Conservation (phyloP, 2,888 invertebrate genomes). For the Philereme transversata region DNA sequence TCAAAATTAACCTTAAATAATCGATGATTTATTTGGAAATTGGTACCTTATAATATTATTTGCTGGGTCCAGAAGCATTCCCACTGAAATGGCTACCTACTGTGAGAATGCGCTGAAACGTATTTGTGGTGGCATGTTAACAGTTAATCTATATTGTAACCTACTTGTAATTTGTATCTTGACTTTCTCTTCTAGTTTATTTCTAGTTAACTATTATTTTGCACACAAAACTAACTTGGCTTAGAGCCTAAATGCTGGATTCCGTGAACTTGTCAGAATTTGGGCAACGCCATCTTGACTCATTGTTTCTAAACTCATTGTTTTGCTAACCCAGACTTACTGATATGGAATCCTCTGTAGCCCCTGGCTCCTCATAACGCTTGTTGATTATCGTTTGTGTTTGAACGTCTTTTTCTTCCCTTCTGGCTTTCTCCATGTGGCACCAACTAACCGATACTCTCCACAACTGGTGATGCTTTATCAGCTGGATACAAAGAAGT, state of each 20-base stretch:
- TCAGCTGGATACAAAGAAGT: conserved; percentile 81
- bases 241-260: conserved; percentile 30
- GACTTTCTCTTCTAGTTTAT: conserved; percentile 39
- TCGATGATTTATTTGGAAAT: conserved; percentile 47
- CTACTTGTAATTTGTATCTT: conserved; percentile 39
- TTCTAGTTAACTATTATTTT: conserved; percentile 42
- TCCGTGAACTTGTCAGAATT: conserved; percentile 8
- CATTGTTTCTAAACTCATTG: conserved; percentile 10
- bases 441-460: conserved; percentile 71
- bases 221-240: conserved; percentile 30
- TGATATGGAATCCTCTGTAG: conserved; percentile 30
- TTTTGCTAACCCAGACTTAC: conserved; percentile 17
- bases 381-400: conserved; percentile 72
- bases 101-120: conserved; percentile 66
- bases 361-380: conserved; percentile 60
- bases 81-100: conserved; percentile 62
- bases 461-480: conserved; percentile 70
- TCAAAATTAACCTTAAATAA: conserved; percentile 44
- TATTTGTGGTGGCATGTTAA: conserved; percentile 69
- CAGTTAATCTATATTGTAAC: conserved; percentile 44
- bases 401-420: conserved; percentile 82
- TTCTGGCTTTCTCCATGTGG: conserved; percentile 81
- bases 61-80: conserved; percentile 53
- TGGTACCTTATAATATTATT: conserved; percentile 53
- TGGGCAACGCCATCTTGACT: conserved; percentile 7